phyloP scores from a whole-genome alignment of 30 jellyfish, hydroid and myxozoan species.

The Mastigias papua region DNA sequence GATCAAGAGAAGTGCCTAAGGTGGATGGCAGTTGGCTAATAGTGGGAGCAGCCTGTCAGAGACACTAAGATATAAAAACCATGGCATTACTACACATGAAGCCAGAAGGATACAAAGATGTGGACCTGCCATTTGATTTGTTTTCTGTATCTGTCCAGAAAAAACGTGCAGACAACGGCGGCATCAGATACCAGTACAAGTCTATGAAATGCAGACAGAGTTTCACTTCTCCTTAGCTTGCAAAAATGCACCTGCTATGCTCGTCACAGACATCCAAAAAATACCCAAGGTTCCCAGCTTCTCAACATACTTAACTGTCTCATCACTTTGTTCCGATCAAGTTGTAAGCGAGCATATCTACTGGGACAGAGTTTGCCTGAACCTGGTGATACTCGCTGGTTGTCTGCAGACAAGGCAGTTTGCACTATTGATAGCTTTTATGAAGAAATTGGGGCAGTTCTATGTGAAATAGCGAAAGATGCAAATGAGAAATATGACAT shows the following conservation, averaged over 20 bases:
- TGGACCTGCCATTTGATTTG: conserved; percentile 8
- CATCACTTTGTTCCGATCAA: conserved; percentile 32
- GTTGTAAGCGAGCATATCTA: conserved; percentile 39
- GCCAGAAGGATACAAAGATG: background rate
- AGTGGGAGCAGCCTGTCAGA: too few relatives aligned
- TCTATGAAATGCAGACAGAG: background rate
- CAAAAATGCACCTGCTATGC: conserved; percentile 9
- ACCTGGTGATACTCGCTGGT: conserved; percentile 57
- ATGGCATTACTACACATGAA: conserved; percentile 9
- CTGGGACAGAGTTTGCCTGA: conserved; percentile 53
- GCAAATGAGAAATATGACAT: conserved; percentile 36
- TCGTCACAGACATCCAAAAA: conserved; percentile 57
- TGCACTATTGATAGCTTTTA: conserved; percentile 19
- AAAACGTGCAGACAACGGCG: conserved; percentile 19
- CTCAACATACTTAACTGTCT: conserved; percentile 28
- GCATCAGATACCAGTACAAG: conserved; percentile 19
- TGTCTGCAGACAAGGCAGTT: conserved; percentile 41
- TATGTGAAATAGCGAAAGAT: conserved; percentile 33
- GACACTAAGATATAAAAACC: background rate
- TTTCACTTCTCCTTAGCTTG: background rate
- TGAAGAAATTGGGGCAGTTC: conserved; percentile 47
- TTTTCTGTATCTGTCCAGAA: conserved; percentile 17
- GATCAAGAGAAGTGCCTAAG: too few relatives aligned
- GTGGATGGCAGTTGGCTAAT: too few relatives aligned
- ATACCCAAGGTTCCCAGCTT: conserved; percentile 40